phyloP scores from a whole-genome alignment of 2,113 vertebrate genomes.

The Pelodiscus sinensis region DNA sequence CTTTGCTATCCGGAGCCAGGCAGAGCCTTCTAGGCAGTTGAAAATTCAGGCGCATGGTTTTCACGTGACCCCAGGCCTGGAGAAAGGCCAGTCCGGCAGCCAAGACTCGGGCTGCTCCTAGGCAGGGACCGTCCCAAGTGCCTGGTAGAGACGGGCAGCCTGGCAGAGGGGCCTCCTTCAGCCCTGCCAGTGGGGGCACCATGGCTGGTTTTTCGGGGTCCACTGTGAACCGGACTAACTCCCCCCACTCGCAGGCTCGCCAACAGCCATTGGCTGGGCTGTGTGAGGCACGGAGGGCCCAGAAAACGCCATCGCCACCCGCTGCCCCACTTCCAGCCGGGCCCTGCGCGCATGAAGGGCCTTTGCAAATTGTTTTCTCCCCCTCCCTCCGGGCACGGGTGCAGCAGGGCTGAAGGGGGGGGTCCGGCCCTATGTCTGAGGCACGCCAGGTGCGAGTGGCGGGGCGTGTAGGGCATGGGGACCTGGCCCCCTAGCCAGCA shows the following conservation, averaged over 20 bases:
- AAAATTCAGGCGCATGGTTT: background rate
- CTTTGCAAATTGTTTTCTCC: background rate
- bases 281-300: background rate
- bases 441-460: background rate
- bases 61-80: background rate
- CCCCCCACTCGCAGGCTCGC: rapidly evolving
- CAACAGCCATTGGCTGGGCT: background rate
- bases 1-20: background rate
- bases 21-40: background rate
- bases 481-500: background rate
- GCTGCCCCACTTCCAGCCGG: background rate
- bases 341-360: background rate
- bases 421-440: too few relatives aligned
- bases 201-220: background rate
- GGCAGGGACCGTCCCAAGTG: background rate
- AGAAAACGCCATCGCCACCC: background rate
- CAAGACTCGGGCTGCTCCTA: background rate
- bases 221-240: conserved; percentile 55
- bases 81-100: background rate
- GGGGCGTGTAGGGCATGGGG: too few relatives aligned
- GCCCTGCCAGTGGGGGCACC: background rate
- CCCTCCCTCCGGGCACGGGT: background rate
- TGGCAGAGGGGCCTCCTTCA: background rate
- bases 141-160: background rate
- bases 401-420: background rate